phyloP scores from a whole-genome alignment of 1,140 invertebrate genomes.

The Pantala flavescens region DNA sequence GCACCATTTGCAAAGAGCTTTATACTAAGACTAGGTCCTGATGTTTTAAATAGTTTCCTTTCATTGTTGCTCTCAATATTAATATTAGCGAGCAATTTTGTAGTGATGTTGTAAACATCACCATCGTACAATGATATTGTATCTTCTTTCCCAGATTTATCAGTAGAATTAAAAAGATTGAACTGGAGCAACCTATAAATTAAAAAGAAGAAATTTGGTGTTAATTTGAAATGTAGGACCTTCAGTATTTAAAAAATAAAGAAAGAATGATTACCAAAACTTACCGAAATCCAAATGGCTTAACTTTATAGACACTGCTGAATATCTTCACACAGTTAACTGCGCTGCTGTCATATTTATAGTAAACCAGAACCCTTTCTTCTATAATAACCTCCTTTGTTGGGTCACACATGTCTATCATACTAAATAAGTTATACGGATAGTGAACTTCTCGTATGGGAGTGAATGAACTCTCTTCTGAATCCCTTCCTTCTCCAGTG shows the following conservation, averaged over 20 bases:
- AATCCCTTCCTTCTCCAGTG: slow-evolving; percentile 84
- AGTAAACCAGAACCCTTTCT: slow-evolving; percentile 86
- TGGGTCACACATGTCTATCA: slow-evolving; percentile 93
- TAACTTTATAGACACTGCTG: slow-evolving; percentile 66
- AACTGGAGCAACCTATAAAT: slow-evolving; percentile 69
- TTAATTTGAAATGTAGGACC: not conserved
- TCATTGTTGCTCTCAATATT: slow-evolving; percentile 57
- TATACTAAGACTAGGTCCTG: slow-evolving; percentile 72
- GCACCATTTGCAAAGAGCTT: slow-evolving; percentile 91
- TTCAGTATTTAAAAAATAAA: not conserved
- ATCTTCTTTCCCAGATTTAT: slow-evolving; percentile 68
- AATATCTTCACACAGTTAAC: slow-evolving; percentile 98
- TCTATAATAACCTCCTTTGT: slow-evolving; percentile 82
- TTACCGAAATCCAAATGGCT: slow-evolving; percentile 73
- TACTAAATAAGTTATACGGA: slow-evolving; percentile 88
- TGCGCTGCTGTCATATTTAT: slow-evolving; percentile 92
- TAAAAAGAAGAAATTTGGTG: slow-evolving; percentile 18
- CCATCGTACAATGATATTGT: slow-evolving; percentile 83
- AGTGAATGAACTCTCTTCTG: slow-evolving; percentile 72
- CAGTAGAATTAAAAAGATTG: slow-evolving; percentile 84
- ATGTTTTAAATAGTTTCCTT: slow-evolving; percentile 64
- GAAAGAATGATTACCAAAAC: slow-evolving; percentile 2
- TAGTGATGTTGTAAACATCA: slow-evolving; percentile 78
- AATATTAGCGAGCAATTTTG: slow-evolving; percentile 56
- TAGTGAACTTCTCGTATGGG: slow-evolving; percentile 74